Evolutionary conservation across 2,113 vertebrate species (phyloP).

Genomic region (Terrapene triunguis): DNA sequence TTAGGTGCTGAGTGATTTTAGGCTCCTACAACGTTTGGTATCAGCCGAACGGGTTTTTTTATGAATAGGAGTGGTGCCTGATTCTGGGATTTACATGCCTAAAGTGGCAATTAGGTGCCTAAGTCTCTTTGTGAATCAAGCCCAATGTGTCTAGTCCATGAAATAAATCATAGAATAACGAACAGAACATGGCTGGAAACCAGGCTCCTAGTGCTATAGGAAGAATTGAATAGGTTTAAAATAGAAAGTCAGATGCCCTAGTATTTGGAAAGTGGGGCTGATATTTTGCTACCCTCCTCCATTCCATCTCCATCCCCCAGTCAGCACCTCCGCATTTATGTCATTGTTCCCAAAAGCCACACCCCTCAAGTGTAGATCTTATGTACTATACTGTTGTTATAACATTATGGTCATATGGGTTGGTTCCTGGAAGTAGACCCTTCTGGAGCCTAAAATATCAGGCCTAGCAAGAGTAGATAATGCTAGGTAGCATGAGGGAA

Average conservation of each 20-base stretch:
- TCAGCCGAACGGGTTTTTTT: too few species aligned
- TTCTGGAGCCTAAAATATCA: neutral
- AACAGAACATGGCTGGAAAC: neutral
- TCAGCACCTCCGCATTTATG: neutral
- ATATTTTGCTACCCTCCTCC: neutral
- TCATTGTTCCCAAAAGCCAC: neutral
- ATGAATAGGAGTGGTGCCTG: too few species aligned
- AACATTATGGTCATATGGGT: neutral
- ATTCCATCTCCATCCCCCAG: neutral
- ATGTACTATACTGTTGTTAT: neutral
- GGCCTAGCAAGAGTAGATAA: neutral
- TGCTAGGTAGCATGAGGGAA: accelerated
- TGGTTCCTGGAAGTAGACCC: neutral
- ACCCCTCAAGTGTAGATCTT: neutral
- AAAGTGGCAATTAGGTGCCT: too few species aligned
- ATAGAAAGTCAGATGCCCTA: neutral
- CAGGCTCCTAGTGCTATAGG: neutral
- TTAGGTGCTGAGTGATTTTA: too few species aligned
- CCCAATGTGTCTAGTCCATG: neutral
- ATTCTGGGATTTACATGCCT: too few species aligned
- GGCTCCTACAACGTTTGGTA: too few species aligned
- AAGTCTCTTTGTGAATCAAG: neutral
- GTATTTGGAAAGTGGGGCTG: neutral
- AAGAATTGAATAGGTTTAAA: neutral
- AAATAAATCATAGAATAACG: neutral